Evolutionary conservation across 2,797 vertebrate species (phyloP).

Genomic region (Rhadinocentrus ornatus): DNA sequence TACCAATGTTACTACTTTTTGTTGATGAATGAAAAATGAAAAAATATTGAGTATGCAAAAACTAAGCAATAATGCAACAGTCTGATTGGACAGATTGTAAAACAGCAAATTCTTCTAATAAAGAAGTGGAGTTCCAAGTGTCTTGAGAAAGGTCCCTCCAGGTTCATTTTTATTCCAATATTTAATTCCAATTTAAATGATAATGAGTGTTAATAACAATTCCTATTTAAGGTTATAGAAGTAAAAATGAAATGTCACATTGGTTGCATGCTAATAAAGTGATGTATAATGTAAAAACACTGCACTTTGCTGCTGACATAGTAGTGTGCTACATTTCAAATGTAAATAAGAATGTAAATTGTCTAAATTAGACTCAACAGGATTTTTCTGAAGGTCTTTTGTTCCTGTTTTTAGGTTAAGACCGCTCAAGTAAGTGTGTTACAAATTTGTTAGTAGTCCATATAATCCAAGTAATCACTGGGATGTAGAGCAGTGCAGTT

Average conservation of each 20-base stretch:
- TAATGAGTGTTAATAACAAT: background rate
- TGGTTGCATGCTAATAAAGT: background rate
- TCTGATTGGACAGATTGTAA: background rate
- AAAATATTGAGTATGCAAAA: background rate
- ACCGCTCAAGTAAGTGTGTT: background rate
- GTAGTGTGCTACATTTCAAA: background rate
- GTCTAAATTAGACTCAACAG: conserved; percentile 6
- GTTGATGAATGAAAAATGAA: background rate
- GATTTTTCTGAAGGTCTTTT: background rate
- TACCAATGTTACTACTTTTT: no score
- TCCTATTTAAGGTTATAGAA: background rate
- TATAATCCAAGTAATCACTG: background rate
- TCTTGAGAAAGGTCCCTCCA: background rate
- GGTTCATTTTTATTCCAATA: no score
- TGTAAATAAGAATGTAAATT: no score
- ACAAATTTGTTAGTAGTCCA: no score
- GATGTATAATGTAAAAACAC: background rate
- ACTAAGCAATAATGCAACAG: background rate
- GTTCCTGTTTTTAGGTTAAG: conserved; percentile 8
- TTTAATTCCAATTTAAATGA: no score
- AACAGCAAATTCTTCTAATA: background rate
- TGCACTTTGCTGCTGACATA: background rate
- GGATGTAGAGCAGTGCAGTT: background rate
- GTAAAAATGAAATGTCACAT: background rate
- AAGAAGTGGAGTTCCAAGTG: background rate